These are phyloP conservation scores for Phycodurus eques DNA, from an alignment of 2,113 vertebrate genomes.

Conservation along the genomic window DNA sequence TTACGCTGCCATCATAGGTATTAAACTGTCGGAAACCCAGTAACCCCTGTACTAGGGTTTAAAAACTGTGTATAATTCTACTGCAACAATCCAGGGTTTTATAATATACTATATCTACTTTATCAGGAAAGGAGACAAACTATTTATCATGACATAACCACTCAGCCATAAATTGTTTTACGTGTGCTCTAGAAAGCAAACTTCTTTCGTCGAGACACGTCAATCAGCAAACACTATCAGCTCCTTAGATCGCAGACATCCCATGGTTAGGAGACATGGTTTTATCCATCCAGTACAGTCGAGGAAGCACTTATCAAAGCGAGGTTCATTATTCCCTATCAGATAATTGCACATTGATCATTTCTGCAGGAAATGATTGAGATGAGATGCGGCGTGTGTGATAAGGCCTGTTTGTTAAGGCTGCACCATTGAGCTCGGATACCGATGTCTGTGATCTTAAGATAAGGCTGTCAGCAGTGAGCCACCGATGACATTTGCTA, in stretches of 20 bases:
- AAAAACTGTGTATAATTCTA: neutral
- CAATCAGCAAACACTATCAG: slow-evolving; percentile 50
- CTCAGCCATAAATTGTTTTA: slow-evolving; percentile 12
- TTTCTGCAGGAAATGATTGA: slow-evolving; percentile 70
- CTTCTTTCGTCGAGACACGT: slow-evolving; percentile 20
- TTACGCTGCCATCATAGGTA: neutral
- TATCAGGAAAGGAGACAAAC: neutral
- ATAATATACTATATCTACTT: neutral
- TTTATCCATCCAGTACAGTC: slow-evolving; percentile 54
- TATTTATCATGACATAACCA: neutral
- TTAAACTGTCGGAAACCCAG: neutral
- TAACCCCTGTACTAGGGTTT: neutral
- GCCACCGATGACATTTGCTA: slow-evolving; percentile 70
- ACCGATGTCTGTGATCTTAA: slow-evolving; percentile 66
- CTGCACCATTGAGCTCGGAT: slow-evolving; percentile 54
- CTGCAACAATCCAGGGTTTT: neutral
- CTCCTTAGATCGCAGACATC: slow-evolving; percentile 38
- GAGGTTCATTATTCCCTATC: slow-evolving; percentile 69
- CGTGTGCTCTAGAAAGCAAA: slow-evolving; percentile 29
- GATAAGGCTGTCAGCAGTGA: slow-evolving; percentile 69
- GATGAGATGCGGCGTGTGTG: slow-evolving; percentile 61
- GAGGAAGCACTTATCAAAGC: slow-evolving; percentile 63
- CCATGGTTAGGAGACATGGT: slow-evolving; percentile 53
- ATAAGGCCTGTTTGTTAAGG: slow-evolving; percentile 67
- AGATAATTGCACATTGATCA: slow-evolving; percentile 75